Conservation (phyloP, 2,113 vertebrate genomes). For the Chionomys nivalis region DNA sequence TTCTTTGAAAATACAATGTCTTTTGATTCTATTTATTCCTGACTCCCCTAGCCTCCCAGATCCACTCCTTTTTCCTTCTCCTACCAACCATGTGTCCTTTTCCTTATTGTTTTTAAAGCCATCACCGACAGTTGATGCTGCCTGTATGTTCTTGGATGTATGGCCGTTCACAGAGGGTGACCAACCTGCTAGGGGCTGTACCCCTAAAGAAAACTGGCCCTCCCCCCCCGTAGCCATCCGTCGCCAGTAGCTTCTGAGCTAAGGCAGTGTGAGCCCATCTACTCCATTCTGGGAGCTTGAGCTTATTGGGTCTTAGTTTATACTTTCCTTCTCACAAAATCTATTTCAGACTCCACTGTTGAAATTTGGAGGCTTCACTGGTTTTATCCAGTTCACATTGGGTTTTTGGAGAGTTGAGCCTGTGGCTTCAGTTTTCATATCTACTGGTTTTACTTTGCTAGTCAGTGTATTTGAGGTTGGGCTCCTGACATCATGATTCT, state of each 20-base stretch:
- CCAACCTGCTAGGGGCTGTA: neutral
- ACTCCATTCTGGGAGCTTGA: neutral
- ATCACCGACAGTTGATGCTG: too few relatives aligned
- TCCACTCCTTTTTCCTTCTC: neutral
- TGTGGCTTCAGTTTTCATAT: neutral
- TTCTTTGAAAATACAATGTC: neutral
- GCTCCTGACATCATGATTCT: neutral
- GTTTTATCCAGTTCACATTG: neutral
- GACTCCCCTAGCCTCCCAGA: neutral
- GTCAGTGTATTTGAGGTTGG: neutral
- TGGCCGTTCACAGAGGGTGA: neutral
- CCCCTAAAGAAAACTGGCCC: neutral
- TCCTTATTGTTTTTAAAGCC: neutral
- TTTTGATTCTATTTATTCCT: neutral
- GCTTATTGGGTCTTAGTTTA: neutral
- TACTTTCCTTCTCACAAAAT: neutral
- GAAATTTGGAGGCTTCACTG: neutral
- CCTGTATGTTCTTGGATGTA: neutral
- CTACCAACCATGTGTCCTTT: neutral
- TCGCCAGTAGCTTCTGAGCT: neutral
- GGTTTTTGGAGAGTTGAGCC: neutral
- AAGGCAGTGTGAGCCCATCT: too few relatives aligned
- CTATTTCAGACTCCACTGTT: neutral
- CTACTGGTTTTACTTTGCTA: neutral
- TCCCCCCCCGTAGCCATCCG: fast-evolving